These are phyloP conservation scores for Parazoanthus swiftii DNA, from an alignment of 92 coral and sea anemone species.

Conservation along the genomic window DNA sequence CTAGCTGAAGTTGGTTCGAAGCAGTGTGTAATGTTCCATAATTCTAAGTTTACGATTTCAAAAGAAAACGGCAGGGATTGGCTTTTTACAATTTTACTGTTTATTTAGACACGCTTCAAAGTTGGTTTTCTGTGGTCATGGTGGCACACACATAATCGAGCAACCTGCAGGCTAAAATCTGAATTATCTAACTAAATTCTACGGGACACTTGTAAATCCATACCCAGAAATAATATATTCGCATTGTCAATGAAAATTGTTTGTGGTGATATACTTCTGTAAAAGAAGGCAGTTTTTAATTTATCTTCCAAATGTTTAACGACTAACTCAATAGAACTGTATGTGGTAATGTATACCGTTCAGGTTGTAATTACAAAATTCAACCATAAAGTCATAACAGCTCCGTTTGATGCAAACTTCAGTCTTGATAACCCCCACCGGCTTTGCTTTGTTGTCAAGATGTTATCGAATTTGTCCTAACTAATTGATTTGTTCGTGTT, in stretches of 20 bases:
- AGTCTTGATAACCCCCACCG: not conserved
- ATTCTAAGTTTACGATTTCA: not conserved
- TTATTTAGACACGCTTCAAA: slow-evolving; percentile 8
- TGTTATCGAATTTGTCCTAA: slow-evolving; percentile 20
- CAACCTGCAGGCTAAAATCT: slow-evolving; percentile 10
- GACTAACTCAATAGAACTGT: slow-evolving; percentile 19
- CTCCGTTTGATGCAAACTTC: slow-evolving; percentile 1
- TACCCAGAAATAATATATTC: slow-evolving; percentile 2
- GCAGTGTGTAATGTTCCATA: not conserved
- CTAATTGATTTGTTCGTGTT: slow-evolving; percentile 31
- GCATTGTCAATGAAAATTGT: slow-evolving; percentile 2
- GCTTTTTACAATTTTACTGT: not conserved
- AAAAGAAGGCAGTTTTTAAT: not conserved
- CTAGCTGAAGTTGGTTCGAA: not conserved
- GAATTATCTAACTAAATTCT: not conserved
- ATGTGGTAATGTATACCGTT: slow-evolving; percentile 30
- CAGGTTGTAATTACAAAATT: not conserved
- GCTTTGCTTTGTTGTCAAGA: slow-evolving; percentile 27
- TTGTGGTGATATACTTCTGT: not conserved
- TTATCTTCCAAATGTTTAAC: slow-evolving; percentile 23
- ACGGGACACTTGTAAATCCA: not conserved
- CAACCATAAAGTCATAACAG: not conserved
- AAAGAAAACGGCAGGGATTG: not conserved
- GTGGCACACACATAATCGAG: slow-evolving; percentile 4
- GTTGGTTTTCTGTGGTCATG: slow-evolving; percentile 19